Conservation (phyloP, 2,888 invertebrate genomes). For the Phalangium opilio region DNA sequence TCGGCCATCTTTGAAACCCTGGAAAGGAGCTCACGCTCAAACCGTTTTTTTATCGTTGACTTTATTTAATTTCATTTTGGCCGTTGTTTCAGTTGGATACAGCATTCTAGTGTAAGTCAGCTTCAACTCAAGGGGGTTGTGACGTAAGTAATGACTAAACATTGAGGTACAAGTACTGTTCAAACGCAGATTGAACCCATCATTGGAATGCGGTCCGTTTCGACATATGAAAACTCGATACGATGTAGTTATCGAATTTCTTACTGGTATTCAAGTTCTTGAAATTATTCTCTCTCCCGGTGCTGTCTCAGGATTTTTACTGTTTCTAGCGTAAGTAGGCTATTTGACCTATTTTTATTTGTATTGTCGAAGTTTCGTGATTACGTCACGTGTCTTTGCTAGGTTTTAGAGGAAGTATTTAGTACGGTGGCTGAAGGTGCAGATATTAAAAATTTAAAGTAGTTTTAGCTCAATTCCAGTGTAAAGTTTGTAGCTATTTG, state of each 20-base stretch:
- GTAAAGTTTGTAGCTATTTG: too few relatives aligned
- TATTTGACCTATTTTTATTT: conserved; percentile 2
- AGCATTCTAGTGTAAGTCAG: conserved; percentile 14
- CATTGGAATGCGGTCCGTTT: conserved; percentile 29
- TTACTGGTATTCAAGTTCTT: conserved; percentile 1
- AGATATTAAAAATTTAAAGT: too few relatives aligned
- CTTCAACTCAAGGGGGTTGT: too few relatives aligned
- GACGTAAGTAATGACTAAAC: too few relatives aligned
- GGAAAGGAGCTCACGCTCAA: conserved; percentile 57
- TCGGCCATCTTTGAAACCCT: conserved; percentile 47
- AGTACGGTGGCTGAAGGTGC: too few relatives aligned
- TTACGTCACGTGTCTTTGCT: too few relatives aligned
- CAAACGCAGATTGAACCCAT: conserved; percentile 20
- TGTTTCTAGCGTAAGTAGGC: conserved; percentile 33
- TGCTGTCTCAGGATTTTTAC: conserved; percentile 47
- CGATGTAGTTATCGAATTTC: too few relatives aligned
- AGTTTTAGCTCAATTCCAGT: too few relatives aligned
- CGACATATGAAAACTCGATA: conserved; percentile 8
- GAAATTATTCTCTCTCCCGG: conserved; percentile 18
- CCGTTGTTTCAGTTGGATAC: conserved; percentile 24
- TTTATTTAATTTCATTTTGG: conserved; percentile 27
- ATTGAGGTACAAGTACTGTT: too few relatives aligned
- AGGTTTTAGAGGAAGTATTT: too few relatives aligned
- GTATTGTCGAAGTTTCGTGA: background rate
- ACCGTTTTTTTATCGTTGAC: conserved; percentile 44